Evolutionary conservation across 2,113 vertebrate genomes (phyloP), one percentile per base, ranked within the genome.

Genomic region (Anas platyrhynchos): DNA sequence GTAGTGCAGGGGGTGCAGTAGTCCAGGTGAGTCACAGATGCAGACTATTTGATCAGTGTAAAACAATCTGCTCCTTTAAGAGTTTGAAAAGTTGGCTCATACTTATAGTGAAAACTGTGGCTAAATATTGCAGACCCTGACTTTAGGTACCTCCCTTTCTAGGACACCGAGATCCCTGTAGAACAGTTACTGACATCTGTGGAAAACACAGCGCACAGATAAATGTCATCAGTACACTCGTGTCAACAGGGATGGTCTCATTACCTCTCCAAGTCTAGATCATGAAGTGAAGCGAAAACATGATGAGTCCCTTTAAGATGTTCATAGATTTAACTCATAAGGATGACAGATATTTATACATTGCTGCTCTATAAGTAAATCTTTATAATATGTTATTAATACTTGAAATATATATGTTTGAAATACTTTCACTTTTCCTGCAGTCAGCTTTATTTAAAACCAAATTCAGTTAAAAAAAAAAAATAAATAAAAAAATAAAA

Each of bases 391-490:
- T 34, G 25, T 68, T 66, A 14, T 43, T 74, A 90, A 71, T 76
- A 69, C 9, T 44, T 34, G 54, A 44, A 84, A 93, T n/a, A 46
- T 15, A 48, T 48, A 71, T 76, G 66, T 9, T 44, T 34, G 48
- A 44, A 82, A 93, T n/a, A 50, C 36, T 73, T 32, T 1, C 9
- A 18, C 7, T 36, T 66, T 58, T 92, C 3, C 50, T 77, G 1
- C 18, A 17, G 41, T 38, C 18, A 55, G 16, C 5, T 67, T 38
- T 31, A 59, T 41, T 74, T 8, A 75, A 67, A 56, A 26, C 2
- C 0, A 18, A 76, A 50, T 16, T 31, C 0, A 13, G 22, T 27
- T 88, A 2, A 36, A 73, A 34, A 44, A 5, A 0, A 41, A 41
- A 41, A 41, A 41, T n/a, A n/a, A n/a, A n/a, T n/a, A 12, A 41